These are phyloP conservation scores for Zele albiditarsus DNA, from an alignment of 2,888 invertebrate species.

Conservation along the genomic window DNA sequence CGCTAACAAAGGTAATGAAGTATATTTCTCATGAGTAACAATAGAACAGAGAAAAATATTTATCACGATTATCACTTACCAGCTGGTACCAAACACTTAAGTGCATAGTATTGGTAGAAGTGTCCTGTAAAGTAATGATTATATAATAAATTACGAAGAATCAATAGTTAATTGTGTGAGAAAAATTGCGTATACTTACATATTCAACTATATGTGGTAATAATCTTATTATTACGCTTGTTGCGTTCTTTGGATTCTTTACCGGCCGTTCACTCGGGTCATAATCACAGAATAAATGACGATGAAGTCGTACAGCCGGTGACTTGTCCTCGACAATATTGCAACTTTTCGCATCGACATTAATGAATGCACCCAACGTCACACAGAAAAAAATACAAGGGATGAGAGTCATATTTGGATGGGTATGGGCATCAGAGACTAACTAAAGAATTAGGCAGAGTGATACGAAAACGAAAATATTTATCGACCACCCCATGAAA, in stretches of 20 bases:
- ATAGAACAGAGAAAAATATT: no score
- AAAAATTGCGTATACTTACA: neutral
- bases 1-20: no score
- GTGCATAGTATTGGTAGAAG: no score
- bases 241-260: neutral
- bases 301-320: neutral
- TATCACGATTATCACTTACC: no score
- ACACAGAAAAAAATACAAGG: neutral
- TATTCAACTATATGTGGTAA: neutral
- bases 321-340: neutral
- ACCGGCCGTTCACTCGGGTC: neutral
- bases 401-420: neutral
- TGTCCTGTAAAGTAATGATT: no score
- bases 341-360: neutral
- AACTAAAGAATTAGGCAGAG: neutral
- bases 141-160: no score
- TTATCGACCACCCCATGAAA: neutral
- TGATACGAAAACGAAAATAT: neutral
- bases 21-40: no score
- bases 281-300: conserved; percentile 3
- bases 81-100: no score
- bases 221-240: neutral
- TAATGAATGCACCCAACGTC: neutral
- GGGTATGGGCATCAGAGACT: neutral
- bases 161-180: neutral